phyloP scores from a whole-genome alignment of 1,140 invertebrate species.

The Drosophila fuyamai region DNA sequence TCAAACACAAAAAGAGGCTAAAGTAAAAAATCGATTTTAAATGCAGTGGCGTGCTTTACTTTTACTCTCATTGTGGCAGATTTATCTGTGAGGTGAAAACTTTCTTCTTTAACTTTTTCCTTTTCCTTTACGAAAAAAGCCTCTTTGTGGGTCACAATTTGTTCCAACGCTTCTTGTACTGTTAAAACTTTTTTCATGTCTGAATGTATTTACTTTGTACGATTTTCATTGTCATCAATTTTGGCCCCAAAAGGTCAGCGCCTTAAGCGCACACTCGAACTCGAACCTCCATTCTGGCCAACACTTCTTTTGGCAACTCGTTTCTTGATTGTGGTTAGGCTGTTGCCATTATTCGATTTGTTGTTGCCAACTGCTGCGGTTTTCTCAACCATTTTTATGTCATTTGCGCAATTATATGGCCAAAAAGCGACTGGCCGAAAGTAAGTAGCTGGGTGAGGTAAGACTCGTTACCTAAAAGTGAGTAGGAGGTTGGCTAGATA shows the following conservation, averaged over 20 bases:
- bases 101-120: slow-evolving; percentile 42
- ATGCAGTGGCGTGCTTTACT: slow-evolving; percentile 61
- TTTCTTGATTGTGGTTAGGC: slow-evolving; percentile 47
- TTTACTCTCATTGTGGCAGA: slow-evolving; percentile 66
- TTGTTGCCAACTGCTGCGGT: slow-evolving; percentile 35
- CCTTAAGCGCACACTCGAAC: slow-evolving; percentile 41
- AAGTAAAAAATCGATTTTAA: slow-evolving; percentile 70
- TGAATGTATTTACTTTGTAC: slow-evolving; percentile 29
- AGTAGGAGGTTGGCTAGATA: slow-evolving; percentile 35
- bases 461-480: slow-evolving; percentile 30
- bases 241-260: slow-evolving; percentile 60
- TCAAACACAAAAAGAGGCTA: slow-evolving; percentile 3
- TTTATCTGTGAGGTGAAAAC: slow-evolving; percentile 35
- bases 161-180: slow-evolving; percentile 27
- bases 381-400: slow-evolving; percentile 52
- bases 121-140: slow-evolving; percentile 7
- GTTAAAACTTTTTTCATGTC: slow-evolving; percentile 10
- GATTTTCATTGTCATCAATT: slow-evolving; percentile 43
- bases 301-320: slow-evolving; percentile 63
- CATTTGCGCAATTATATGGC: slow-evolving; percentile 55
- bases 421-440: slow-evolving; percentile 18
- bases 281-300: slow-evolving; percentile 38
- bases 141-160: slow-evolving; percentile 25
- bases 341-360: slow-evolving; percentile 44
- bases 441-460: slow-evolving; percentile 35